Evolutionary conservation across 2,888 invertebrate genomes (phyloP).

Genomic region (Alviniconcha strummeri): DNA sequence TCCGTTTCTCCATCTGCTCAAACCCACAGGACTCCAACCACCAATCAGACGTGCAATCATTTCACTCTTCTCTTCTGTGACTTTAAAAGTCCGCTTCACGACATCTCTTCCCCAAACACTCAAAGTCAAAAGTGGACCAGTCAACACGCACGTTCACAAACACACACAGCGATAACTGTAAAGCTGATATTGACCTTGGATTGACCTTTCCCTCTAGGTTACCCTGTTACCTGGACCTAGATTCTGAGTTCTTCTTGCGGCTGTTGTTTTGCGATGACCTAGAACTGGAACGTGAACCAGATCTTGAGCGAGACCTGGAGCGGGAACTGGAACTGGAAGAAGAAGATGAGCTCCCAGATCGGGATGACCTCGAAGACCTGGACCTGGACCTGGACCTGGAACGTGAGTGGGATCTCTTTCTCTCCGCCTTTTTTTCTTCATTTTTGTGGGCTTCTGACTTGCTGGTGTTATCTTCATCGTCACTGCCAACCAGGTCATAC

Average conservation of each 20-base stretch:
- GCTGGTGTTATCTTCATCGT: slow-evolving; percentile 75
- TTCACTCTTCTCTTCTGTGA: background rate
- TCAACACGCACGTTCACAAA: background rate
- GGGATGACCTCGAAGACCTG: slow-evolving; percentile 46
- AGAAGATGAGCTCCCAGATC: slow-evolving; percentile 48
- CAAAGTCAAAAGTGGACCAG: background rate
- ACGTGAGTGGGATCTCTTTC: slow-evolving; percentile 45
- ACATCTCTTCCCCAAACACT: too few relatives aligned
- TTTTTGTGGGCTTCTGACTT: slow-evolving; percentile 35
- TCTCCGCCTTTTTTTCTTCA: slow-evolving; percentile 7
- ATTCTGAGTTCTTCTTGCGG: slow-evolving; percentile 51
- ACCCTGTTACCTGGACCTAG: slow-evolving; percentile 69
- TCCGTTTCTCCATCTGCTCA: too few relatives aligned
- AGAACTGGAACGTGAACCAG: slow-evolving; percentile 46
- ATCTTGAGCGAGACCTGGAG: slow-evolving; percentile 47
- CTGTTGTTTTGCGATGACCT: slow-evolving; percentile 43
- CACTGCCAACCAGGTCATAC: slow-evolving; percentile 83
- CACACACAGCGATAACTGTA: background rate
- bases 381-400: slow-evolving; percentile 53
- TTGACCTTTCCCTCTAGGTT: slow-evolving; percentile 46
- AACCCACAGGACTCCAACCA: too few relatives aligned
- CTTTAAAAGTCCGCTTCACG: too few relatives aligned
- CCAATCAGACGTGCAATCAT: too few relatives aligned
- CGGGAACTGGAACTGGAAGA: slow-evolving; percentile 49
- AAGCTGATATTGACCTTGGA: slow-evolving; percentile 62